A percentile compares a stretch with the other conserved stretches of the same genome.
Conservation (phyloP, 2,113 vertebrate genomes). For the Protomyctophum bolini region DNA sequence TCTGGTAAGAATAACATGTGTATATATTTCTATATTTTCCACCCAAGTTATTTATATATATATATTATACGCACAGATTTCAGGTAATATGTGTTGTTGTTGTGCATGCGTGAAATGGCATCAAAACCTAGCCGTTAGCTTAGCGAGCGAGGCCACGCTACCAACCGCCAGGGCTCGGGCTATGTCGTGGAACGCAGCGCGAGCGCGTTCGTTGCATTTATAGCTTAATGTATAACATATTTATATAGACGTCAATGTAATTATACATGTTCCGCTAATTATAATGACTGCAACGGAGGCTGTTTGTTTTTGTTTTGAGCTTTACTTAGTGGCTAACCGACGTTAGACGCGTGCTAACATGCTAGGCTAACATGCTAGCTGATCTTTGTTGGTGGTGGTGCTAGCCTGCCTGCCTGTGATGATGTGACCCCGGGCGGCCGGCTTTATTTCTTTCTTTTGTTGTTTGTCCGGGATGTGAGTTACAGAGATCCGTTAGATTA, state of each 20-base stretch:
- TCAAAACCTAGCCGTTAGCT: background rate
- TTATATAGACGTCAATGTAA: background rate
- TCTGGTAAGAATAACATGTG: no score
- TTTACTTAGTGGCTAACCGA: background rate
- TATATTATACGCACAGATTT: no score
- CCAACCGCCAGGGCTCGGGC: conserved; percentile 30
- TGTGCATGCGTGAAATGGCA: conserved; percentile 25
- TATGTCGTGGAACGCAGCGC: conserved; percentile 23
- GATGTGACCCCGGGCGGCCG: no score
- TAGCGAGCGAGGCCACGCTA: conserved; percentile 45
- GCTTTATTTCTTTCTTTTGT: no score
- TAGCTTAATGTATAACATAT: no score
- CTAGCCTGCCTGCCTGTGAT: no score
- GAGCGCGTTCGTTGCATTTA: background rate
- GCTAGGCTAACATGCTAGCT: no score
- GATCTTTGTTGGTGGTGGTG: no score
- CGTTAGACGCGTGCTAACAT: background rate
- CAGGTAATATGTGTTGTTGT: background rate
- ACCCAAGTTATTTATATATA: background rate
- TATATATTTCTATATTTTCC: background rate
- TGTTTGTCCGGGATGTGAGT: no score
- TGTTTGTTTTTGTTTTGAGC: background rate
- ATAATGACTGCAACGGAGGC: background rate
- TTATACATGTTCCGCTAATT: background rate
- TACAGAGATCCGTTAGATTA: no score